Base-by-base conservation (phyloP, 2,888 invertebrate genomes). In the Biston betularia region DNA sequence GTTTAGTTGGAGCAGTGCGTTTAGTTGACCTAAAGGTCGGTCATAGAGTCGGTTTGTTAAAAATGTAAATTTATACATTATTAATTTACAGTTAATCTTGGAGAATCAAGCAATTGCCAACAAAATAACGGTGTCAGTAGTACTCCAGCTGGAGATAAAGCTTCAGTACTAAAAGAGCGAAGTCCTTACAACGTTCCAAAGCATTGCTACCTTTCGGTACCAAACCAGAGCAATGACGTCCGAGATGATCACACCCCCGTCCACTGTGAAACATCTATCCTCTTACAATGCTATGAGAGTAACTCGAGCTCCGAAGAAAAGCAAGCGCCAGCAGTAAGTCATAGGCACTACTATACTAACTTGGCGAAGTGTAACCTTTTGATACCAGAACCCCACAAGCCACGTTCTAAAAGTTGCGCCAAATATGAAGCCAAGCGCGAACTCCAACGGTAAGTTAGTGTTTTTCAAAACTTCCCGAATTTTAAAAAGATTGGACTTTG, bases 321-420 rank as follows among this genome's bases (percentile, higher is more conserved):
- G 6, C 6, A 34, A 14, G 12, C 2, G 0, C 35, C 10, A 14
- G 9, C 8, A 10, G 35, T n/a, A 38, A 52, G 38, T 3, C 14
- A 52, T 6, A 52, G 12, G 14, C 35, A 52, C 10, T n/a, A n/a
- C n/a, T 52, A 52, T 52, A 14, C 52, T 10, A 52, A 52, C 38
- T 6, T 11, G 24, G 6, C 49, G 1, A 6, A 9, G 35, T 14
- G 7, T 3, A n/a, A 15, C 1, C 10, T 52, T 10, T 3, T 12
- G n/a, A 5, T 52, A 38, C 38, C 52, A 12, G 34, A 50, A 10
- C 38, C 7, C 38, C 38, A 34, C 1, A 50, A 52, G 12, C 52
- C 38, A 38, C n/a, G 52, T 14, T 38, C 52, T 3, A 52, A 52
- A 35, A 52, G 52, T 15, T 52, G 14, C 14, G 35, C n/a, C 52